Conservation (phyloP, 2,888 invertebrate species). For the Hypselothyrea guttata region DNA sequence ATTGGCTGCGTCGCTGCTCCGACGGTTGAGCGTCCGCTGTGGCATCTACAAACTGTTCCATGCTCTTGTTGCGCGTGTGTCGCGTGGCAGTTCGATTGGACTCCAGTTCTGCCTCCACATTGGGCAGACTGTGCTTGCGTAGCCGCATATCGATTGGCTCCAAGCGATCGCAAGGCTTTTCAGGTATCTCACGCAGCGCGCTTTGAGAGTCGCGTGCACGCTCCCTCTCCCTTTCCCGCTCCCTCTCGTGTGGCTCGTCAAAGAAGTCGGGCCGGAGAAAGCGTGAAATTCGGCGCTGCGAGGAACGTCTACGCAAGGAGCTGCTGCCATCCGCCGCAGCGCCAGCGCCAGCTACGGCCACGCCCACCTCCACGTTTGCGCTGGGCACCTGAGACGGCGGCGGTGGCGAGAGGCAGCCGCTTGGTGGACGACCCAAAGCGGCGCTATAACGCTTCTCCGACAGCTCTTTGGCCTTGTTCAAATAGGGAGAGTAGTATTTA, state of each 20-base stretch:
- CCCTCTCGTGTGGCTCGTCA: conserved; percentile 83
- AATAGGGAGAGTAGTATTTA: conserved; percentile 81
- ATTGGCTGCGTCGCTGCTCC: conserved; percentile 65
- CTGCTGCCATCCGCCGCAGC: conserved; percentile 64
- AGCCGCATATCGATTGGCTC: conserved; percentile 53
- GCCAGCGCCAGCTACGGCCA: too few relatives aligned
- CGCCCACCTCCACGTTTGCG: conserved; percentile 18
- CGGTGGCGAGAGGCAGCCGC: conserved; percentile 76
- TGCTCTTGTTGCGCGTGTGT: conserved; percentile 80
- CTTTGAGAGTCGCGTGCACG: conserved; percentile 87
- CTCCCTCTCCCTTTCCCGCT: conserved; percentile 82
- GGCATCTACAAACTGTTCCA: conserved; percentile 71
- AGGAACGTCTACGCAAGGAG: conserved; percentile 79
- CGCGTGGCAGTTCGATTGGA: conserved; percentile 35
- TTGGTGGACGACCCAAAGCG: conserved; percentile 77
- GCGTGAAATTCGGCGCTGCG: conserved; percentile 86
- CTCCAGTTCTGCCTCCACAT: conserved; percentile 40
- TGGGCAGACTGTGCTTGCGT: conserved; percentile 65
- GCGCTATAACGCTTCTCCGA: conserved; percentile 73
- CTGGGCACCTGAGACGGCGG: conserved; percentile 33
- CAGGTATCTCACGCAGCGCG: conserved; percentile 86
- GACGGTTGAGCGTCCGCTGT: conserved; percentile 2
- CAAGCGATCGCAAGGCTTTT: conserved; percentile 84
- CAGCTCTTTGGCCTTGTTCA: conserved; percentile 70
- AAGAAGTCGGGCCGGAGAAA: conserved; percentile 91